A percentile compares a stretch with the other conserved stretches of the same genome.
These are phyloP conservation scores for Lacanobia oleracea DNA, from an alignment of 2,888 invertebrate genomes.

Conservation along the genomic window DNA sequence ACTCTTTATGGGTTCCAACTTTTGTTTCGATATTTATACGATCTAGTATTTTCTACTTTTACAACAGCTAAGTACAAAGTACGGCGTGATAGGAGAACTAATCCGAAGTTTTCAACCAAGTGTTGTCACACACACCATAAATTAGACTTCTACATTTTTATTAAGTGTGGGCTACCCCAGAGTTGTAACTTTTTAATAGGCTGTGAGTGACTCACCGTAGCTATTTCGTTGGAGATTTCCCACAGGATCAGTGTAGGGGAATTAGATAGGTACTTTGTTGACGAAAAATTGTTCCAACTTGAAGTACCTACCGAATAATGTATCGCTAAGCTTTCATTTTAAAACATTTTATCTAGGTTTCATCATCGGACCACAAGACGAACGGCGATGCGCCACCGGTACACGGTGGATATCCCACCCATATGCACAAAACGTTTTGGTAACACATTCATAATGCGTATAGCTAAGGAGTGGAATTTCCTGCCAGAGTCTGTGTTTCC, in stretches of 20 bases:
- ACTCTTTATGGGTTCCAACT: not conserved
- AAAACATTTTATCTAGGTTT: no score
- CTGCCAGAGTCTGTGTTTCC: no score
- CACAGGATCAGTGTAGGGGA: slow-evolving; percentile 18
- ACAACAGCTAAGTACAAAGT: not conserved
- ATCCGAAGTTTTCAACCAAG: not conserved
- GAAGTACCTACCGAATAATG: not conserved
- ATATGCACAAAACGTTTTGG: no score
- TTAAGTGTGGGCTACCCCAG: not conserved
- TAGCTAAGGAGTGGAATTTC: no score
- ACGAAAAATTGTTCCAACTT: slow-evolving; percentile 8
- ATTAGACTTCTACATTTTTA: not conserved
- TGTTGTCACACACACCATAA: not conserved
- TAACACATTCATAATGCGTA: no score
- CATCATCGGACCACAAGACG: no score
- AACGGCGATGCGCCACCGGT: no score
- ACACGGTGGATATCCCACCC: no score
- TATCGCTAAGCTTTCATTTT: not conserved
- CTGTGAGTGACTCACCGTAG: slow-evolving; percentile 14
- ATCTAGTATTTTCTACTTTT: not conserved
- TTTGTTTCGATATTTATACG: not conserved
- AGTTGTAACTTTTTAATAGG: slow-evolving; percentile 40
- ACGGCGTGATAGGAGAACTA: not conserved
- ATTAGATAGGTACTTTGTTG: slow-evolving; percentile 3
- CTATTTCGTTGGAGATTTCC: slow-evolving; percentile 41